These are phyloP conservation scores for Epirrhoe alternata DNA, from an alignment of 2,888 invertebrate species.

Conservation along the genomic window DNA sequence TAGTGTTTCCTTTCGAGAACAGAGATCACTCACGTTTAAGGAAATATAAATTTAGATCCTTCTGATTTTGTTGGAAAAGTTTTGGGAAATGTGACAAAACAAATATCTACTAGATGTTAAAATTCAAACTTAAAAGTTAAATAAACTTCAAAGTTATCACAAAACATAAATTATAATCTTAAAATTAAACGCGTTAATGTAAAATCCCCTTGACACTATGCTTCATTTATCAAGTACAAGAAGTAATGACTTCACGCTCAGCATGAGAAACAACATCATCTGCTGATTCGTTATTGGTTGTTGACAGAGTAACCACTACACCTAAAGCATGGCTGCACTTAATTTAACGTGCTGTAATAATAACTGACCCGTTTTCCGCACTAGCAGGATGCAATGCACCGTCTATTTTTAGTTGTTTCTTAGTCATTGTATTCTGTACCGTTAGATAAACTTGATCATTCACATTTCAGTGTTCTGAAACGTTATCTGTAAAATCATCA, in stretches of 20 bases:
- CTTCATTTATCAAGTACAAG: conserved; percentile 15
- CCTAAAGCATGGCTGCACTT: conserved; percentile 28
- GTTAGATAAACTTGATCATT: conserved; percentile 1
- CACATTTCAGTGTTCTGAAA: background rate
- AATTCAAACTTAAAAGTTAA: background rate
- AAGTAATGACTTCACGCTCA: background rate
- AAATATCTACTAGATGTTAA: background rate
- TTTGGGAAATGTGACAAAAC: conserved; percentile 3
- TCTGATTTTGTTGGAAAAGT: conserved; percentile 37
- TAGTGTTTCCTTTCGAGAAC: conserved; percentile 60
- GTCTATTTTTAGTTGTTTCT: conserved; percentile 58
- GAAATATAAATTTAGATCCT: conserved; percentile 58
- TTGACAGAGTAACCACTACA: conserved; percentile 32
- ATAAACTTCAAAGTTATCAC: background rate
- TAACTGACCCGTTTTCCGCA: conserved; percentile 63
- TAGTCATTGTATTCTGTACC: conserved; percentile 52
- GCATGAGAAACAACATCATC: conserved; percentile 9
- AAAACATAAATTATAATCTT: background rate
- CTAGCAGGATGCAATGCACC: conserved; percentile 58
- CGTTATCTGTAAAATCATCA: background rate
- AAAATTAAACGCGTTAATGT: background rate
- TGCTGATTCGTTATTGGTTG: conserved; percentile 20
- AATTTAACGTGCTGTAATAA: conserved; percentile 53
- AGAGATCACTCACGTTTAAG: conserved; percentile 58
- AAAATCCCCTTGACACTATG: background rate